Conservation (phyloP, 2,888 invertebrate species). For the Stictocephala bisonia region DNA sequence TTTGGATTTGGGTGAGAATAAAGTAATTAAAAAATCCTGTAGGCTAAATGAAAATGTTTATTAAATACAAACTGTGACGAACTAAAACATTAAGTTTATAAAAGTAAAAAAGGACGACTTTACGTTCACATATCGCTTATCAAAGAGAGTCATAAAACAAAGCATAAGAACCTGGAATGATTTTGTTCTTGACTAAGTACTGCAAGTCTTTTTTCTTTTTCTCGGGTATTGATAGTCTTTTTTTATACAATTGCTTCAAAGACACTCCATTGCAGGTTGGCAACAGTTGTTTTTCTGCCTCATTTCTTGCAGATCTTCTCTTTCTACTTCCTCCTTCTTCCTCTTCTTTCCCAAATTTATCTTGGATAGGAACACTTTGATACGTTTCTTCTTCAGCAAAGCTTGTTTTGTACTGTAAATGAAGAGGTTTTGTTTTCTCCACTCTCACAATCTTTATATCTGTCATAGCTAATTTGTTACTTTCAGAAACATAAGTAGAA, state of each 20-base stretch:
- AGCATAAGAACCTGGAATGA: slow-evolving; percentile 23
- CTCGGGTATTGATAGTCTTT: slow-evolving; percentile 20
- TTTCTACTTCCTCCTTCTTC: neutral
- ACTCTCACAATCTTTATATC: slow-evolving; percentile 42
- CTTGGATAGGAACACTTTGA: no score
- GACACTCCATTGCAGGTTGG: neutral
- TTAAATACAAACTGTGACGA: no score
- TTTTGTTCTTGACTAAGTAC: slow-evolving; percentile 42
- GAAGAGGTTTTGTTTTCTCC: slow-evolving; percentile 26
- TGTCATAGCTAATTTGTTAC: slow-evolving; percentile 6
- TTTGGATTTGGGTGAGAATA: no score
- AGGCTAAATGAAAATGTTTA: no score
- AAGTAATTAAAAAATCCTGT: no score
- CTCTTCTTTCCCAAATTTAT: slow-evolving; percentile 26
- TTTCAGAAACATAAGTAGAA: slow-evolving; percentile 4
- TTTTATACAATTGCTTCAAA: slow-evolving; percentile 15
- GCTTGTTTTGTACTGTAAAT: slow-evolving; percentile 21
- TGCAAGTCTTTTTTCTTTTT: slow-evolving; percentile 40
- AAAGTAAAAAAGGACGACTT: slow-evolving; percentile 12
- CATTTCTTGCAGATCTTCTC: slow-evolving; percentile 25
- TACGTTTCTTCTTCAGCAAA: no score
- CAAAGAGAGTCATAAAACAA: slow-evolving; percentile 36
- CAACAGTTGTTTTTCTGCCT: slow-evolving; percentile 2
- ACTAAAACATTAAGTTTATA: slow-evolving; percentile 26
- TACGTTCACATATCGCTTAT: slow-evolving; percentile 12